Conservation (phyloP, 2,888 invertebrate species). For the Stramonita haemastoma region DNA sequence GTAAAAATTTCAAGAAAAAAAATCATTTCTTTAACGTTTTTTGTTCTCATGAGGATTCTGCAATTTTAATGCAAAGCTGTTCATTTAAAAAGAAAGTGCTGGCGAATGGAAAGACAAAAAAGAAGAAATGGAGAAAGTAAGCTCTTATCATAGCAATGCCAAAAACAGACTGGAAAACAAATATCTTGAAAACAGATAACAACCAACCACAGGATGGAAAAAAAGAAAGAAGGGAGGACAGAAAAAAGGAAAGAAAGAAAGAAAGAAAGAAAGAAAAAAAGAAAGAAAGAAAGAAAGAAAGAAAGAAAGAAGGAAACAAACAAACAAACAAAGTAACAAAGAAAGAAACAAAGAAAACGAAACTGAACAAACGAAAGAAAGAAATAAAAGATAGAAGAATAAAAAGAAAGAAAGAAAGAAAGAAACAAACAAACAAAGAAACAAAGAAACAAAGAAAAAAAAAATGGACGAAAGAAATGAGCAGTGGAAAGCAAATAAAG, state of each 20-base stretch:
- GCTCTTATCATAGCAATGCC: too few relatives aligned
- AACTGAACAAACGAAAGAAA: background rate
- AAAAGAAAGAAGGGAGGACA: background rate
- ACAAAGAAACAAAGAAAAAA: background rate
- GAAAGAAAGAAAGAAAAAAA: background rate
- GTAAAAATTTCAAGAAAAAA: too few relatives aligned
- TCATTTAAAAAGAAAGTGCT: too few relatives aligned
- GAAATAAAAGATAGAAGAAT: background rate
- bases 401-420: background rate
- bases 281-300: background rate
- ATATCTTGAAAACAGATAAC: too few relatives aligned
- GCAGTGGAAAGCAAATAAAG: too few relatives aligned
- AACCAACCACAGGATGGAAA: background rate
- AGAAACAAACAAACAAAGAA: constrained; percentile 2
- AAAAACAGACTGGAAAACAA: too few relatives aligned
- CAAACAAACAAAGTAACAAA: background rate
- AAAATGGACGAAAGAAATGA: background rate
- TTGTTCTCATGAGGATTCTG: too few relatives aligned
- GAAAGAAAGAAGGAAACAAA: background rate
- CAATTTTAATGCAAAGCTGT: too few relatives aligned
- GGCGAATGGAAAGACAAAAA: too few relatives aligned
- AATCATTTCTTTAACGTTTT: too few relatives aligned
- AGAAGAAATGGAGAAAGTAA: too few relatives aligned
- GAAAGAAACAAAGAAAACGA: background rate
- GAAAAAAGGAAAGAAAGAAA: background rate